Percentiles rank a stretch among this genome's conserved stretches.
Evolutionary conservation across 2,888 invertebrate genomes (phyloP).

Genomic region (Julus scanicus): DNA sequence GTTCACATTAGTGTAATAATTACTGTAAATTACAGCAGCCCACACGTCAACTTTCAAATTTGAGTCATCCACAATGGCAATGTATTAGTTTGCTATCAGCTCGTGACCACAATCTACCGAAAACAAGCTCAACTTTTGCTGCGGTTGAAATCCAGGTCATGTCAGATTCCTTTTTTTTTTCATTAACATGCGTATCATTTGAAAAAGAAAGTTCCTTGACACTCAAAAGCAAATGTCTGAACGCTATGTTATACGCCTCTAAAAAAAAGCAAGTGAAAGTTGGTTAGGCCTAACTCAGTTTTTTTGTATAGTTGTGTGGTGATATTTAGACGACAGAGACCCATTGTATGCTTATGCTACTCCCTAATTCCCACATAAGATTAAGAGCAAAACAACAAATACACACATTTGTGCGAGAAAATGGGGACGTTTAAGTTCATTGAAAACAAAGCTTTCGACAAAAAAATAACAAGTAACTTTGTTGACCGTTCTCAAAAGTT

Average conservation of each 20-base stretch:
- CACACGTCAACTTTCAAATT: neutral
- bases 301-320: conserved; percentile 6
- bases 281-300: neutral
- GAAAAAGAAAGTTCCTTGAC: conserved; percentile 21
- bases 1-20: neutral
- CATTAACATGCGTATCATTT: neutral
- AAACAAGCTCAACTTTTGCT: neutral
- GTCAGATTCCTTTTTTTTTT: neutral
- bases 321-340: neutral
- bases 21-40: neutral
- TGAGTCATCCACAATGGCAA: neutral
- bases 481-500: conserved; percentile 16
- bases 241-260: neutral
- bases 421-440: conserved; percentile 28
- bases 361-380: conserved; percentile 6
- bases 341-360: conserved; percentile 8
- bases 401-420: neutral
- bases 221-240: neutral
- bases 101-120: neutral
- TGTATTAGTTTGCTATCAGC: neutral
- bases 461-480: neutral
- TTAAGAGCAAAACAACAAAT: conserved; percentile 11
- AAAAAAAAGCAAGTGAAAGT: neutral
- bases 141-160: conserved; percentile 27
- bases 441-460: neutral